phyloP scores from a whole-genome alignment of 2,888 invertebrate genomes.

The Luperina testacea region DNA sequence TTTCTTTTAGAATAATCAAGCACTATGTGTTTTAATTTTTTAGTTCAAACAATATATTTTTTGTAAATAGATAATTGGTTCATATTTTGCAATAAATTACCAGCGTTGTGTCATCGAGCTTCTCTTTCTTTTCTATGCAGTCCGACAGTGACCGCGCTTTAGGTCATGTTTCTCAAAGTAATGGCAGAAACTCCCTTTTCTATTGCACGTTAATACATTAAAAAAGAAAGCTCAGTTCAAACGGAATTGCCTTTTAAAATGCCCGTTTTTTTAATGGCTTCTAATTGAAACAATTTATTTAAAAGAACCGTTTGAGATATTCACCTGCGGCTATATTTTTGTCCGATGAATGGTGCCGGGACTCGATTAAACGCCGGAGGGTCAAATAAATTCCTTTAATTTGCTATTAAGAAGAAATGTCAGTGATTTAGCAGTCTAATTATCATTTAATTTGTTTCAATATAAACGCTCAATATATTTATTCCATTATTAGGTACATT shows the following conservation, averaged over 20 bases:
- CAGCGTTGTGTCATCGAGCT: no score
- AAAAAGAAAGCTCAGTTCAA: constrained; percentile 45
- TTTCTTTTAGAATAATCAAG: no score
- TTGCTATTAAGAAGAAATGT: constrained; percentile 55
- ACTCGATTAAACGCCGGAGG: constrained; percentile 58
- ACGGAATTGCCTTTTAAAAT: constrained; percentile 46
- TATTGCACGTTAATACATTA: constrained; percentile 19
- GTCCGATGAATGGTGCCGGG: constrained; percentile 39
- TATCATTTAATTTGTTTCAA: constrained; percentile 49
- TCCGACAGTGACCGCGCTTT: no score
- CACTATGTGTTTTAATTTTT: no score
- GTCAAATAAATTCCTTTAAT: constrained; percentile 68
- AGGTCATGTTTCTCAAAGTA: background rate
- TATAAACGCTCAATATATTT: constrained; percentile 15
- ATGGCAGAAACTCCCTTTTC: background rate
- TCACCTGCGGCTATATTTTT: constrained; percentile 61
- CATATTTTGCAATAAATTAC: no score
- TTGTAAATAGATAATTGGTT: no score
- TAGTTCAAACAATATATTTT: no score
- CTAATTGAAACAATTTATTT: constrained; percentile 63
- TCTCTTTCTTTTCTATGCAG: no score
- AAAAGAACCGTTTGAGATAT: constrained; percentile 41
- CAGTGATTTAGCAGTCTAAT: constrained; percentile 60
- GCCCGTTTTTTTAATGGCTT: constrained; percentile 48
- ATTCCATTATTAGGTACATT: background rate